A percentile compares a stretch with the other conserved stretches of the same genome.
Conservation (phyloP, 2,797 vertebrate genomes). For the Galago senegalensis region DNA sequence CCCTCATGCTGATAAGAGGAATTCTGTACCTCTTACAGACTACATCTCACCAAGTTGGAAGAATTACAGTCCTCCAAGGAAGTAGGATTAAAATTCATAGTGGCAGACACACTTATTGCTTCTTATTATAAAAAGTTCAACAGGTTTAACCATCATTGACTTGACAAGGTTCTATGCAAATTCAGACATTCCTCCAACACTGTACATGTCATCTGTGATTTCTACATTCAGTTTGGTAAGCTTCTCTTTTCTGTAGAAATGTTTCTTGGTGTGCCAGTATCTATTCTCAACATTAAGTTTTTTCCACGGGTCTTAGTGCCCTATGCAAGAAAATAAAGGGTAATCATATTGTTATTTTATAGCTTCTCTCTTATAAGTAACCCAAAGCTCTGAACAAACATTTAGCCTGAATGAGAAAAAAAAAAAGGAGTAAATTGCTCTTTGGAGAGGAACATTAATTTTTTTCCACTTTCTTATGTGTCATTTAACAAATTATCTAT, state of each 20-base stretch:
- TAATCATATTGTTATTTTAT: slow-evolving; percentile 32
- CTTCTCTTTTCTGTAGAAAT: not conserved
- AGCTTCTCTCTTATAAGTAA: slow-evolving; percentile 31
- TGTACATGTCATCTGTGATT: slow-evolving; percentile 14
- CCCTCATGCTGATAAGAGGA: not conserved
- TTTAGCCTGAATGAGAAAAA: not conserved
- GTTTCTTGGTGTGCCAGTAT: not conserved
- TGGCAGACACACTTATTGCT: not conserved
- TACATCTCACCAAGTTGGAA: not conserved
- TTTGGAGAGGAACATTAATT: slow-evolving; percentile 61
- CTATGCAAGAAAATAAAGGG: slow-evolving; percentile 45
- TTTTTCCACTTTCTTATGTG: slow-evolving; percentile 66
- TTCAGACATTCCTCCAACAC: not conserved
- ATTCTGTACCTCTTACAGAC: slow-evolving; percentile 16
- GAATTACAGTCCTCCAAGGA: slow-evolving; percentile 39
- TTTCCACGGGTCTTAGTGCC: not conserved
- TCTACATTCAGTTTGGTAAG: slow-evolving; percentile 12
- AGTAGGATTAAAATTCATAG: slow-evolving; percentile 45
- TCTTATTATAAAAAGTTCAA: slow-evolving; percentile 23
- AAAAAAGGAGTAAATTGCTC: not conserved
- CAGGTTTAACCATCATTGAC: not conserved
- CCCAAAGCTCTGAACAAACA: slow-evolving; percentile 62
- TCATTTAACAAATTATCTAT: slow-evolving; percentile 70
- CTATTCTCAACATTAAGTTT: slow-evolving; percentile 16
- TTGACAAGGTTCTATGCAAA: slow-evolving; percentile 59